Conservation (phyloP, 2,888 invertebrate species). For the Dichetophora obliterata region DNA sequence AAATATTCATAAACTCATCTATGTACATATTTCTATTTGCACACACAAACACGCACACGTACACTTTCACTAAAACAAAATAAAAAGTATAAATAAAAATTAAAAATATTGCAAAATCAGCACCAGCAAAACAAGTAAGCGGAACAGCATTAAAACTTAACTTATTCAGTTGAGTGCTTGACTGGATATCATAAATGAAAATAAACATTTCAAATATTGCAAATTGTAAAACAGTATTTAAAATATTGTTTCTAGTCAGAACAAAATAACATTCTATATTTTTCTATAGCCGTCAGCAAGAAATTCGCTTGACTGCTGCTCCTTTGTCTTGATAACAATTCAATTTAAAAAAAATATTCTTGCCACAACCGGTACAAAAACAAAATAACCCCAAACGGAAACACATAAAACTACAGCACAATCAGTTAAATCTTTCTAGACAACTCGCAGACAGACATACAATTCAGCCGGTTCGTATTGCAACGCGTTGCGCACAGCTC, state of each 20-base stretch:
- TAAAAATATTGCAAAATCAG: too few relatives aligned
- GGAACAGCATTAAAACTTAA: not conserved
- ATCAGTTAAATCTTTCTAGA: not conserved
- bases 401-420: not conserved
- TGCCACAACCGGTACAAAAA: too few relatives aligned
- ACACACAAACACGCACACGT: not conserved
- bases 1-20: constrained; percentile 7
- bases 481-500: not conserved
- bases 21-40: constrained; percentile 3
- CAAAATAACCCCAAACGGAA: not conserved
- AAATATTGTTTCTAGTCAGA: too few relatives aligned
- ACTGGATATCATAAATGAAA: too few relatives aligned
- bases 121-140: not conserved
- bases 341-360: too few relatives aligned
- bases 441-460: not conserved
- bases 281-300: not conserved
- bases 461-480: not conserved
- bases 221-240: too few relatives aligned
- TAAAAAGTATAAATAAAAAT: not conserved
- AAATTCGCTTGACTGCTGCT: not conserved
- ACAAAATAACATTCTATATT: not conserved
- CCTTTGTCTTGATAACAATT: not conserved
- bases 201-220: too few relatives aligned
- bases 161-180: not conserved
- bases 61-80: not conserved